Conservation (phyloP, 92 coral and sea anemone genomes). For the Siderastrea siderea region DNA sequence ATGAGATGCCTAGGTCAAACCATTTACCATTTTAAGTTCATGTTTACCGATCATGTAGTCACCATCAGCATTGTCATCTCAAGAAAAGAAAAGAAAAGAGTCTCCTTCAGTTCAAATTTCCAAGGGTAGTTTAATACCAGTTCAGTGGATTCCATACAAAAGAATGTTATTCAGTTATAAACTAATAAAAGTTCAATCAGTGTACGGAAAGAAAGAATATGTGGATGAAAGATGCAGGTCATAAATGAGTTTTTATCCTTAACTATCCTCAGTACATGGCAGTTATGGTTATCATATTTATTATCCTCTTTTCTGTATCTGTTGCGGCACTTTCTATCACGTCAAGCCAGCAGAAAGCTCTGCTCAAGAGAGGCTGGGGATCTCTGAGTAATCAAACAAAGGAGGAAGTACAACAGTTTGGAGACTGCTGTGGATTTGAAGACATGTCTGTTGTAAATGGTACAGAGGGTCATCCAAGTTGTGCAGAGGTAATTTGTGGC, state of each 20-base stretch:
- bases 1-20: too few species aligned
- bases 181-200: too few species aligned
- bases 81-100: too few species aligned
- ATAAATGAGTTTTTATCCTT: conserved; percentile 60
- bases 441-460: conserved; percentile 25
- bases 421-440: conserved; percentile 92
- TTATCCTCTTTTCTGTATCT: conserved; percentile 93
- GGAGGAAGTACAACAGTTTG: conserved; percentile 69
- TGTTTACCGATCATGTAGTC: too few species aligned
- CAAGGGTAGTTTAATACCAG: too few species aligned
- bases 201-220: too few species aligned
- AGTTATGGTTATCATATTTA: conserved; percentile 85
- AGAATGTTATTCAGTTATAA: too few species aligned
- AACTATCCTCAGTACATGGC: conserved; percentile 87
- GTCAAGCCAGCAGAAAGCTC: conserved; percentile 60
- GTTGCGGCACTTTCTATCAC: conserved; percentile 92
- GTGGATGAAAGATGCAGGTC: too few species aligned
- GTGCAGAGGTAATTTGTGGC: conserved; percentile 12
- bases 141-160: too few species aligned
- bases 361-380: conserved; percentile 83
- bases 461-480: conserved; percentile 54
- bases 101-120: too few species aligned
- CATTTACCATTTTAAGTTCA: too few species aligned
- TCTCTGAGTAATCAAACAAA: conserved; percentile 71
- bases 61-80: too few species aligned